Conservation (phyloP, 2,888 invertebrate species). For the Meiosimyza decipiens region DNA sequence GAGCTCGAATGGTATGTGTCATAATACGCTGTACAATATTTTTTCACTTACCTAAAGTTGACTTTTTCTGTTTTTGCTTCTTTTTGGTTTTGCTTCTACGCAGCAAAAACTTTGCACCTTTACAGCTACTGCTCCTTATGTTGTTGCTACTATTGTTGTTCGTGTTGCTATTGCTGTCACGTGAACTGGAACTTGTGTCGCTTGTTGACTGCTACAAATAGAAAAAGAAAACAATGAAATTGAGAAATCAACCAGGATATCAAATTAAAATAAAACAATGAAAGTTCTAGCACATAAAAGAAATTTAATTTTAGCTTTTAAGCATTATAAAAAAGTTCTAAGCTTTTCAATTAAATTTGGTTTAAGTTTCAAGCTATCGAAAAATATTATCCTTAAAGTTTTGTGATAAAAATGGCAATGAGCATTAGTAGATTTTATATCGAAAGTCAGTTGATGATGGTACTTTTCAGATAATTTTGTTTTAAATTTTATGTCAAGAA, state of each 20-base stretch:
- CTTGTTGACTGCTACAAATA: conserved; percentile 55
- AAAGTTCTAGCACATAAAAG: neutral
- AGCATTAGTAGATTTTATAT: too few relatives aligned
- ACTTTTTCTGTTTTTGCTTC: conserved; percentile 40
- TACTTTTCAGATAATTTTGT: too few relatives aligned
- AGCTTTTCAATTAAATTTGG: too few relatives aligned
- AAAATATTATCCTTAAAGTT: too few relatives aligned
- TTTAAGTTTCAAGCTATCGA: too few relatives aligned
- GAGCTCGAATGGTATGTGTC: too few relatives aligned
- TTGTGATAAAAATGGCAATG: too few relatives aligned
- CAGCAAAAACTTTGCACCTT: conserved; percentile 60
- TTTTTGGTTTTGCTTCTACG: conserved; percentile 60
- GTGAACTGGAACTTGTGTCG: conserved; percentile 61
- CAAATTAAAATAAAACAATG: too few relatives aligned
- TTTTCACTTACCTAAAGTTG: conserved; percentile 8
- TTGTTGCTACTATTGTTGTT: conserved; percentile 42
- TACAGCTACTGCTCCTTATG: conserved; percentile 45
- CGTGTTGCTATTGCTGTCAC: conserved; percentile 51
- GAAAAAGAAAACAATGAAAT: conserved; percentile 23
- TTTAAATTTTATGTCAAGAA: too few relatives aligned
- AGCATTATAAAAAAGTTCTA: too few relatives aligned
- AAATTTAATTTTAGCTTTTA: neutral
- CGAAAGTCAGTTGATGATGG: too few relatives aligned
- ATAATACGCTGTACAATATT: neutral
- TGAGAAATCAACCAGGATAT: conserved; percentile 8